A percentile compares a stretch with the other conserved stretches of the same genome.
phyloP scores from a whole-genome alignment of 2,888 invertebrate species.

The Acanthosepion esculentum region DNA sequence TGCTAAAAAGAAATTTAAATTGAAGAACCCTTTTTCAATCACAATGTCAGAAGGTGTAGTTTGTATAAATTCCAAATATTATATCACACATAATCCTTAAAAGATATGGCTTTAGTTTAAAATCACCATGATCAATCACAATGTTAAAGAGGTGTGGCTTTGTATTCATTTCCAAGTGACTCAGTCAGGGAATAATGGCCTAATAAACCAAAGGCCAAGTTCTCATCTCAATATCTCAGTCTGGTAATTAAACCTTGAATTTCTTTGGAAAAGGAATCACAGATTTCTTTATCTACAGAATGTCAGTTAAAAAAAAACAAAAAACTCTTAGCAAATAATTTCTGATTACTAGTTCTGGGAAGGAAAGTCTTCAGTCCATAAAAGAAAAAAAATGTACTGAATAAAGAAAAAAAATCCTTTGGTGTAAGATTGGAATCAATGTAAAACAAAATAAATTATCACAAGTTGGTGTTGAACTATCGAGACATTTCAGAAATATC shows the following conservation, averaged over 20 bases:
- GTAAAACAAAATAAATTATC: neutral
- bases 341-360: too few relatives aligned
- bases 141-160: neutral
- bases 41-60: neutral
- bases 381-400: neutral
- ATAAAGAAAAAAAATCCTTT: neutral
- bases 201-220: neutral
- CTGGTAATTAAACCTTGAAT: neutral
- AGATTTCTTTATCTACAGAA: slow-evolving; percentile 33
- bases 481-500: neutral
- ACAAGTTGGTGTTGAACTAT: neutral
- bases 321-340: too few relatives aligned
- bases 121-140: neutral
- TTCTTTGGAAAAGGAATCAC: slow-evolving; percentile 6
- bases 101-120: neutral
- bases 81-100: neutral
- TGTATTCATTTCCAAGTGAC: neutral
- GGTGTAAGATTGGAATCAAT: neutral
- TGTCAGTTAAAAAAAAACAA: neutral
- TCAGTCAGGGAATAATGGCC: neutral
- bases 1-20: neutral
- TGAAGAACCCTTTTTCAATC: neutral
- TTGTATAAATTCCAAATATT: neutral
- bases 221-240: neutral
- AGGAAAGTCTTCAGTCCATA: neutral